These are phyloP conservation scores for Microdon myrmicae DNA, from an alignment of 2,888 invertebrate species.

Conservation along the genomic window DNA sequence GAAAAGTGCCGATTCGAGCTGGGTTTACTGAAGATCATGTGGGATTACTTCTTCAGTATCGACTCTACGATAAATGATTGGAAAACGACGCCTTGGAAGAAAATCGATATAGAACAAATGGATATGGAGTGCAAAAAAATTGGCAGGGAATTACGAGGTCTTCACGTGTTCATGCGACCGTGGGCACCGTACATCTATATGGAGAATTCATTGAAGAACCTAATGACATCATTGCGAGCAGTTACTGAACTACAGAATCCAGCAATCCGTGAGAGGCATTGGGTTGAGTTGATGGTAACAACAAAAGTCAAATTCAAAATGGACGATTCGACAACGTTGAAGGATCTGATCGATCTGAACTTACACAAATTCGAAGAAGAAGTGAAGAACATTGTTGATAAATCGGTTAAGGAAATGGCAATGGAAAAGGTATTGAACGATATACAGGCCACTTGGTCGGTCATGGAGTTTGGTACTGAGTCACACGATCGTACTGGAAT, in stretches of 20 bases:
- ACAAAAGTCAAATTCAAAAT: conserved; percentile 76
- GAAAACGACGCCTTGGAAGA: conserved; percentile 94
- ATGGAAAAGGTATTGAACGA: conserved; percentile 95
- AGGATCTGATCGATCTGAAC: conserved; percentile 86
- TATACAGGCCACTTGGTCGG: conserved; percentile 82
- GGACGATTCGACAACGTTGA: conserved; percentile 78
- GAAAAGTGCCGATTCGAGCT: conserved; percentile 81
- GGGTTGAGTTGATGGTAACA: conserved; percentile 92
- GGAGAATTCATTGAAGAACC: conserved; percentile 87
- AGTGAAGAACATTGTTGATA: conserved; percentile 93
- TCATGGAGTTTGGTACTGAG: conserved; percentile 83
- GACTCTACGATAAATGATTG: conserved; percentile 87
- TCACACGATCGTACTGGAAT: conserved; percentile 84
- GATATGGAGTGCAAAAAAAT: conserved; percentile 94
- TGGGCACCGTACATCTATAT: conserved; percentile 84
- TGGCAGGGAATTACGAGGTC: conserved; percentile 81
- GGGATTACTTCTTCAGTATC: conserved; percentile 89
- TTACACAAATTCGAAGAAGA: conserved; percentile 95
- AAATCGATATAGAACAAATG: conserved; percentile 93
- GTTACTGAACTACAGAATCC: conserved; percentile 95
- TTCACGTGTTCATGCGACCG: conserved; percentile 82
- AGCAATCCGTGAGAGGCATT: conserved; percentile 91
- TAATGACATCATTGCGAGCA: conserved; percentile 91
- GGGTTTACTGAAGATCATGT: conserved; percentile 79
- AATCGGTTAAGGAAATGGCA: conserved; percentile 94